These are phyloP conservation scores for Coptotermes formosanus DNA, from an alignment of 1,140 invertebrate genomes.

Conservation along the genomic window DNA sequence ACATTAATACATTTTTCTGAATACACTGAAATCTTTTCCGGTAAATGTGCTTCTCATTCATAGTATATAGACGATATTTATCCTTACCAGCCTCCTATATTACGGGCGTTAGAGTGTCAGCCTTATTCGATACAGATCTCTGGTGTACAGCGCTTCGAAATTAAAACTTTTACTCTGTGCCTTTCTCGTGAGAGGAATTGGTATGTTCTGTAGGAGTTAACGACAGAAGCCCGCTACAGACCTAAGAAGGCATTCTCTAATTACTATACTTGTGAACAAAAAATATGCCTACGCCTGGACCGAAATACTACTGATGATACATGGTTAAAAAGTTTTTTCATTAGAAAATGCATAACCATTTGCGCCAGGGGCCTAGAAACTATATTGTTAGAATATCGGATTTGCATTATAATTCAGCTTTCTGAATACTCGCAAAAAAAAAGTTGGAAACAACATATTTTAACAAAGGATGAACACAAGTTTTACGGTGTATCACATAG, in stretches of 20 bases:
- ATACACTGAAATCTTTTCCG: no score
- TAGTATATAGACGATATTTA: no score
- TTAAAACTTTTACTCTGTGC: neutral
- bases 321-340: conserved; percentile 8
- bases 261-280: conserved; percentile 7
- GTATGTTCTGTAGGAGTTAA: neutral
- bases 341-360: conserved; percentile 19
- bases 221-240: neutral
- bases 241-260: neutral
- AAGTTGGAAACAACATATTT: conserved; percentile 2
- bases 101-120: neutral
- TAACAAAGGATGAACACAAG: neutral
- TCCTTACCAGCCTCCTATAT: neutral
- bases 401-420: conserved; percentile 20
- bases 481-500: neutral
- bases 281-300: neutral
- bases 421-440: neutral
- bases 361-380: neutral
- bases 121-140: neutral
- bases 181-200: neutral
- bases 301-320: neutral
- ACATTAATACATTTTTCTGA: no score
- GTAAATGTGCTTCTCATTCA: no score
- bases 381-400: conserved; percentile 1
- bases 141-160: neutral